Base-by-base conservation (phyloP, 2,797 vertebrate genomes). In the Channa striata region DNA sequence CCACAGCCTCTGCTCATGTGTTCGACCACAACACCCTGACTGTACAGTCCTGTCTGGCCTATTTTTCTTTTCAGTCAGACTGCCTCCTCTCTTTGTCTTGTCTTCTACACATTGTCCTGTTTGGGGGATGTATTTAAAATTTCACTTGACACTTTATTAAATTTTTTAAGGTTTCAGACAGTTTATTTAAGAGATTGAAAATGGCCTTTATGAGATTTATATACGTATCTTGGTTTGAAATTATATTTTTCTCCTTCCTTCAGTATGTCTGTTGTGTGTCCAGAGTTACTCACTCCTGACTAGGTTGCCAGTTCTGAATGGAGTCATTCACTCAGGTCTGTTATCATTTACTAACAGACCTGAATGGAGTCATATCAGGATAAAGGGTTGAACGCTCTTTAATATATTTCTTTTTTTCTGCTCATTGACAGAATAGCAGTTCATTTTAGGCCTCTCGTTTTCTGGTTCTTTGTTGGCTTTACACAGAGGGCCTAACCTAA, bases 331-430 rank as follows among this genome's bases (percentile, higher is more conserved):
- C n/a, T n/a, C n/a, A n/a, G n/a, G n/a, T n/a, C n/a, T n/a, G n/a
- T n/a, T n/a, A n/a, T n/a, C n/a, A n/a, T n/a, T n/a, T n/a, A n/a
- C n/a, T n/a, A n/a, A n/a, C n/a, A n/a, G 47, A 80, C 72, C 60
- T 67, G 50, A 68, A 85, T 72, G 21, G 19, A 78, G 67, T 76
- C 59, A 78, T 77, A 76, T 49, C 39, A 12, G 59, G 64, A 78
- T 59, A 73, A 80, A 51, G 34, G 65, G 68, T 1, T 19, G 60
- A 62, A 48, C 68, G 74, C 51, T 79, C 79, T 82, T 83, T 87
- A 84, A 88, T 88, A 73, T 80, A 81, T 82, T 88, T 89, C 83
- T 85, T 91, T 89, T 90, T 82, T 85, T 84, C 80, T 80, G 82
- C 84, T 85, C 89, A 89, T 88, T 87, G 88, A 82, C 84, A 74